A percentile compares a stretch with the other conserved stretches of the same genome.
Conservation (phyloP, 2,113 vertebrate species). For the Probosciger aterrimus region DNA sequence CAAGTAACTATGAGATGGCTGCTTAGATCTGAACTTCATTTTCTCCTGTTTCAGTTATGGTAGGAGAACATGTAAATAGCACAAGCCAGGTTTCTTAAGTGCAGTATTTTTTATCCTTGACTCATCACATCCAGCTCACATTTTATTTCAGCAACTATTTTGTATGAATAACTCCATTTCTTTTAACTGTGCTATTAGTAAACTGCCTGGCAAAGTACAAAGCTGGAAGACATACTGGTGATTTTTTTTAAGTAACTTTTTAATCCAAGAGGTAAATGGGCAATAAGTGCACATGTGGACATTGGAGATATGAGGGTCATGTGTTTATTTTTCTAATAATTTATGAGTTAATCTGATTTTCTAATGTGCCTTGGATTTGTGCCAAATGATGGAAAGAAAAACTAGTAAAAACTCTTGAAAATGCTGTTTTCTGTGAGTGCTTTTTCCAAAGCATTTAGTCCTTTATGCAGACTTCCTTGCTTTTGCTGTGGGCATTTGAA, state of each 20-base stretch:
- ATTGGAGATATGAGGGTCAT: slow-evolving; percentile 24
- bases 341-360: slow-evolving; percentile 73
- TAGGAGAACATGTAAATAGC: slow-evolving; percentile 36
- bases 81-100: slow-evolving; percentile 40
- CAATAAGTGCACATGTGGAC: neutral
- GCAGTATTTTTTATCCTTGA: slow-evolving; percentile 40
- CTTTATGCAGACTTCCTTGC: neutral
- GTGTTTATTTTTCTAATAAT: slow-evolving; percentile 81
- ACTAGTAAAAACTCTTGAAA: slow-evolving; percentile 69
- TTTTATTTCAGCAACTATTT: slow-evolving; percentile 61
- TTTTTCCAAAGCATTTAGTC: neutral
- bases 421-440: neutral
- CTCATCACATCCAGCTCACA: slow-evolving; percentile 16
- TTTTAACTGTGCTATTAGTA: slow-evolving; percentile 57
- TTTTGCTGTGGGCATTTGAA: neutral
- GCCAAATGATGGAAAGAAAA: slow-evolving; percentile 77
- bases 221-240: neutral
- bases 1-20: neutral
- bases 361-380: slow-evolving; percentile 82
- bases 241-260: slow-evolving; percentile 49
- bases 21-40: slow-evolving; percentile 3
- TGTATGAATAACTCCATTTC: slow-evolving; percentile 43
- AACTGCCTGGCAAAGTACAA: slow-evolving; percentile 30
- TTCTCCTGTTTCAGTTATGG: neutral
- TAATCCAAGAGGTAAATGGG: slow-evolving; percentile 17